Evolutionary conservation across 2,888 invertebrate species (phyloP), one percentile per base, ranked within the genome.

Genomic region (Tholera decimalis): DNA sequence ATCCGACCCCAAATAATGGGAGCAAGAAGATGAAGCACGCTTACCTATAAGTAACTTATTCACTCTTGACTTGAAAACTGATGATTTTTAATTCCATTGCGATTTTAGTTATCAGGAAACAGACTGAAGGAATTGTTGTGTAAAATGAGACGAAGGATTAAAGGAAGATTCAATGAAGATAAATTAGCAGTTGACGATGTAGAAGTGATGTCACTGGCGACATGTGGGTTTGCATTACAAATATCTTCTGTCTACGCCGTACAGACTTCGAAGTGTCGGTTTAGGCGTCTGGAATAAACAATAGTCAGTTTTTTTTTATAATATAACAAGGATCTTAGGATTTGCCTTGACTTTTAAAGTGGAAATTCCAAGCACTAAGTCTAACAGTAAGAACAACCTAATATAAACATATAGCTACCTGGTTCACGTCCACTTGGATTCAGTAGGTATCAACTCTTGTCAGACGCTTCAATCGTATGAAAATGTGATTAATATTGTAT

Each of bases 171-270:
- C 9, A 35, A 55, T 26, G 22, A n/a, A 64, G 73, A 73, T 67
- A 51, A 73, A 47, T 68, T 30, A 20, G 20, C 37, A 44, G 43
- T 49, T 65, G 54, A 44, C n/a, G 30, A 51, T 51, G 15, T 41
- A 70, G 46, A 7, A 43, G 26, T 70, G 70, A 71, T 75, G 57
- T 71, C 68, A 69, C 49, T 54, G 51, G 20, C 13, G 22, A 49
- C 41, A 49, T 58, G 75, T 74, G 47, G 75, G 68, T 43, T 49
- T 9, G n/a, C 8, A 49, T 67, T 33, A 28, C 47, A 56, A 47
- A 66, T 28, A 15, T 66, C 3, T 41, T 35, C 47, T 67, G 22
- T 33, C 56, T 68, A 41, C 47, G 55, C 41, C 1, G 37, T 11
- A 30, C 1, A 28, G 24, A 11, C 1, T n/a, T 18, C 26, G 15